Evolutionary conservation across 2,113 vertebrate species (phyloP).

Genomic region (Myxocyprinus asiaticus): DNA sequence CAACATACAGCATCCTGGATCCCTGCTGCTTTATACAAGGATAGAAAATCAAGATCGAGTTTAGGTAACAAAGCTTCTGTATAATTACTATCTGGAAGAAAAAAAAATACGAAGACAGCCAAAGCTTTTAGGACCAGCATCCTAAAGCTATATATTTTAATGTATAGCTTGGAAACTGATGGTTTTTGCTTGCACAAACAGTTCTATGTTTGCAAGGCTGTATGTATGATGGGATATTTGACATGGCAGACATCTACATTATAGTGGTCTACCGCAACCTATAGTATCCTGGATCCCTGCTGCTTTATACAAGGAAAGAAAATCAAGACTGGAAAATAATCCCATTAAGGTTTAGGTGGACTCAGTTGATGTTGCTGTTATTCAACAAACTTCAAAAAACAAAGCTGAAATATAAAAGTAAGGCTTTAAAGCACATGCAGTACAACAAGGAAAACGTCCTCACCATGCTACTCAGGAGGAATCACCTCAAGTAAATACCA

Average conservation of each 20-base stretch:
- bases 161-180: too few relatives aligned
- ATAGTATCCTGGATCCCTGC: constrained; percentile 33
- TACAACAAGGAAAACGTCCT: background rate
- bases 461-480: too few relatives aligned
- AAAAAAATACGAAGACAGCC: too few relatives aligned
- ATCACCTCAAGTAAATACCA: constrained; percentile 39
- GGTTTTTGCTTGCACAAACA: too few relatives aligned
- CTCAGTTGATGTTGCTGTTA: background rate
- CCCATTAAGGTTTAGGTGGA: background rate
- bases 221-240: background rate
- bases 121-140: too few relatives aligned
- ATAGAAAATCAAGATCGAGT: background rate
- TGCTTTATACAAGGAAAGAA: constrained; percentile 26
- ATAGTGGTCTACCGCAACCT: background rate
- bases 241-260: constrained; percentile 28
- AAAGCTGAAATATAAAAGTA: background rate
- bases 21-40: constrained; percentile 29
- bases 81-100: too few relatives aligned
- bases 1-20: constrained; percentile 33
- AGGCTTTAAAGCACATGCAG: background rate
- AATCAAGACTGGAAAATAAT: background rate
- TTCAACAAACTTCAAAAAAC: constrained; percentile 15
- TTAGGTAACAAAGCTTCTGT: too few relatives aligned
- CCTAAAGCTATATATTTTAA: too few relatives aligned
- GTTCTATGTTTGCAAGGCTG: too few relatives aligned